Base-by-base conservation (phyloP, 2,888 invertebrate genomes). In the Xylota sylvarum region DNA sequence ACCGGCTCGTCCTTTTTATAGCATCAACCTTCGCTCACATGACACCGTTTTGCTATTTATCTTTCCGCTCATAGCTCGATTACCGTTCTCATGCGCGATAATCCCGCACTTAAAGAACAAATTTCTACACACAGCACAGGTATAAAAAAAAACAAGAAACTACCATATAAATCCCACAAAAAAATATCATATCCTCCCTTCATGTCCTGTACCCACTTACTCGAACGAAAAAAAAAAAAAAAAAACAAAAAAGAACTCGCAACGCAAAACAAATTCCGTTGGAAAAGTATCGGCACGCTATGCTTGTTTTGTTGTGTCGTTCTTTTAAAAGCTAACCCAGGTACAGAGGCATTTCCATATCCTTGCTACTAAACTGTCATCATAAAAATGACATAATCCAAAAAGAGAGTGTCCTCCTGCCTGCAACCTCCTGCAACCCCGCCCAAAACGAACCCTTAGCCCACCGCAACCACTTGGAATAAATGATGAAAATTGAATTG, bases 401-500 rank as follows among this genome's bases (percentile, higher is more conserved):
- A 30, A 23, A 3, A 27, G 46, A 69, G 32, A 35, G 40, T 19
- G 17, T 62, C 56, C 35, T 17, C 9, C 17, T 7, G 6, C 37
- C 43, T n/a, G 14, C 69, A 35, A 30, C n/a, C 40, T 10, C 5
- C 10, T n/a, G n/a, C n/a, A n/a, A n/a, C n/a, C n/a, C 12, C 9
- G 23, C 35, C 27, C 35, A 30, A 46, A 69, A 48, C 7, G 7
- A 48, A 58, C 27, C 23, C 50, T 30, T 43, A 32, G 43, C 46
- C 79, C 30, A 70, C 70, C 84, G 52, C 73, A 86, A 70, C 69
- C 72, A 77, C 77, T 82, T 82, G 86, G 73, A 82, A 78, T 78
- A 74, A 78, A 86, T 77, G 67, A 86, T 78, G 82, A 73, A 82
- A 86, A 86, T 85, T 82, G 77, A 86, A 86, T 82, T 73, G 56